phyloP scores from a whole-genome alignment of 2,113 vertebrate species.

The Gorilla gorilla region DNA sequence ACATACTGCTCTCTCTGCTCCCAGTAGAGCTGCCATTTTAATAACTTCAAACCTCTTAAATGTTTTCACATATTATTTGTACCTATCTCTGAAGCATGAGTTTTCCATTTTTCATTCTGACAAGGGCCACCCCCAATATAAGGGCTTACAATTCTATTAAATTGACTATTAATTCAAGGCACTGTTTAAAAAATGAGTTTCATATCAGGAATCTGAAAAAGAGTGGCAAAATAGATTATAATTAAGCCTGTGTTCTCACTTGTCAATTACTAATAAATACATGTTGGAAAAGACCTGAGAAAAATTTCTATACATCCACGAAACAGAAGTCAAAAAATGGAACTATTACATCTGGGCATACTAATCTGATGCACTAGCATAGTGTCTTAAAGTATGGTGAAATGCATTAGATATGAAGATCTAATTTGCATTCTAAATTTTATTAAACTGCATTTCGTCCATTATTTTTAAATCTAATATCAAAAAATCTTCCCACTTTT shows the following conservation, averaged over 20 bases:
- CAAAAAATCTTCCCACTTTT: constrained; percentile 7
- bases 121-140: constrained; percentile 43
- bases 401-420: neutral
- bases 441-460: neutral
- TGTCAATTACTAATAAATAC: neutral
- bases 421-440: neutral
- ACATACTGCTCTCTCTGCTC: constrained; percentile 62
- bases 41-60: constrained; percentile 72
- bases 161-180: neutral
- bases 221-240: neutral
- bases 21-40: constrained; percentile 71
- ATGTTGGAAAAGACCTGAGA: neutral
- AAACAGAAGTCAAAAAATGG: neutral
- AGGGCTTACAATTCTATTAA: neutral
- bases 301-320: neutral
- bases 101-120: constrained; percentile 72
- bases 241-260: neutral
- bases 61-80: constrained; percentile 62
- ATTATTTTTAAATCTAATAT: neutral
- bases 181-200: constrained; percentile 44
- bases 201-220: constrained; percentile 19
- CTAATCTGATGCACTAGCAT: neutral
- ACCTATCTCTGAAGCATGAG: constrained; percentile 54
- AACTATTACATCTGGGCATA: neutral
- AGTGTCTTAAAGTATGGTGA: neutral